Base-by-base conservation (phyloP, 2,888 invertebrate genomes). In the Spialia ferax region DNA sequence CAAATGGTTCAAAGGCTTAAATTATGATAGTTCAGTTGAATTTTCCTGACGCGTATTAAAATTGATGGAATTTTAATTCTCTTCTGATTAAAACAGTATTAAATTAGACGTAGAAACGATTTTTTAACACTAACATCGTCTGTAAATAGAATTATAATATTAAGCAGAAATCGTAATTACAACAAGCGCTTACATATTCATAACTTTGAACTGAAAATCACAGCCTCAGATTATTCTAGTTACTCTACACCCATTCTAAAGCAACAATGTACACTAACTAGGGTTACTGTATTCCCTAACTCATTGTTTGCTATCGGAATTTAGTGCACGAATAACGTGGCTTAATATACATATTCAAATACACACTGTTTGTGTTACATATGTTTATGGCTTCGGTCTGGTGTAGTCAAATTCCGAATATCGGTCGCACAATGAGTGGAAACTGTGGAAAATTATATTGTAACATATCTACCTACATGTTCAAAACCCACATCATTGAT, bases 321-420 rank as follows among this genome's bases (percentile, higher is more conserved):
- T 60, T 60, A 66, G 66, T 60, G 29, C 54, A 66, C 54, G 66
- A 66, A 52, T 66, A 60, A 60, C 52, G 59, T 42, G 29, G 54
- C 66, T 52, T 66, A 59, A 66, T 60, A 65, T 65, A 66, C 66
- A 66, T 66, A 66, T 66, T 66, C 66, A 66, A 66, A 66, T 66
- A 57, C 38, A n/a, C 29, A 54, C 42, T 66, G 66, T 66, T 60
- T 59, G 60, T 11, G 35, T 55, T 60, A 45, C 35, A 54, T 35
- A 29, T 54, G 60, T 66, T 66, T 66, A 60, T 54, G 65, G 54
- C 15, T 48, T 60, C 15, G 35, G 15, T 63, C 45, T 52, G 60
- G 60, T 26, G 15, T 52, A 29, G 32, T 65, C 23, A 50, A 52
- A 59, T 52, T 26, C 57, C 35, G 35, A 35, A 50, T 32, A 57